A percentile compares a stretch with the other conserved stretches of the same genome.
phyloP scores from a whole-genome alignment of 2,113 vertebrate species.

The Labeo catla region DNA sequence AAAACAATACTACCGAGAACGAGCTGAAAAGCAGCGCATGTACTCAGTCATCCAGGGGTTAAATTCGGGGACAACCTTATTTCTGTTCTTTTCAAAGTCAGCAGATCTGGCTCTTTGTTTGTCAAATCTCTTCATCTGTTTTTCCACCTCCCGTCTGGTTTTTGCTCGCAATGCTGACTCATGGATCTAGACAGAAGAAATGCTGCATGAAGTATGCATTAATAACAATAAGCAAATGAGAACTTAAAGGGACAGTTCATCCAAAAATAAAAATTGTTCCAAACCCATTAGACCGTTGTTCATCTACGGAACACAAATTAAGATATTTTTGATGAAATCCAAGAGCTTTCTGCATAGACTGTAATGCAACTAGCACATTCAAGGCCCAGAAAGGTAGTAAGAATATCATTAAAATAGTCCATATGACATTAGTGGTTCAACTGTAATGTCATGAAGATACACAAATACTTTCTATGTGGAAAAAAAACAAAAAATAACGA shows the following conservation, averaged over 20 bases:
- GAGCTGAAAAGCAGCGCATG: conserved; percentile 92
- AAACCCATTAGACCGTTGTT: not conserved
- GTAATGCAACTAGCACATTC: not conserved
- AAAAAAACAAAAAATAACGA: no score
- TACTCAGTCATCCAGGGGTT: conserved; percentile 96
- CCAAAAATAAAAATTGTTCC: not conserved
- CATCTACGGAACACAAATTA: not conserved
- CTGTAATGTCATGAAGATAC: no score
- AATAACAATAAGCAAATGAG: not conserved
- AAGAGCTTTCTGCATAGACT: not conserved
- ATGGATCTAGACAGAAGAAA: conserved; percentile 81
- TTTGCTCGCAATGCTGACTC: conserved; percentile 91
- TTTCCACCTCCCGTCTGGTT: conserved; percentile 87
- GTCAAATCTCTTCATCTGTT: conserved; percentile 77
- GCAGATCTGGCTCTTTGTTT: conserved; percentile 78
- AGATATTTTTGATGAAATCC: not conserved
- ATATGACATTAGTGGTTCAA: no score
- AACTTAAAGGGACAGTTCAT: not conserved
- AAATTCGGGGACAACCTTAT: conserved; percentile 74
- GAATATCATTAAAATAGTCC: not conserved
- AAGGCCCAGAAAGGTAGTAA: not conserved
- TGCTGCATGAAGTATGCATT: not conserved
- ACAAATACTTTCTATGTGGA: no score
- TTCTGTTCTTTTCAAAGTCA: conserved; percentile 72
- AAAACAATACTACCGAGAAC: conserved; percentile 70